A percentile compares a stretch with the other conserved stretches of the same genome.
phyloP scores from a whole-genome alignment of 2,797 vertebrate genomes.

The Thripadectes ignobilis region DNA sequence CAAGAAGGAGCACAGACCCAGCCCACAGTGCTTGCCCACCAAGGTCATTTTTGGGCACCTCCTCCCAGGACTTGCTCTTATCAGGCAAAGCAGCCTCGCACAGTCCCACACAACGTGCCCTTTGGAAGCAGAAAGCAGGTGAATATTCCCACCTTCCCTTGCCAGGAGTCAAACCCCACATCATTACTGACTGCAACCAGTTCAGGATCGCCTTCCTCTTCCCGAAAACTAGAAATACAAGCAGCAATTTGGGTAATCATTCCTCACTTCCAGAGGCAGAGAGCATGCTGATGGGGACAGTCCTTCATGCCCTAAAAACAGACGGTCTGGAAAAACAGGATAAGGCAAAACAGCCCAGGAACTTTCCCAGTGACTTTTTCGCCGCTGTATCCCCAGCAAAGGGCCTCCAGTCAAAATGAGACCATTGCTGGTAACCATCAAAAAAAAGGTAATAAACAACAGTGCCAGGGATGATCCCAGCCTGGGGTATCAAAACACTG shows the following conservation, averaged over 20 bases:
- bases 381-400: not conserved
- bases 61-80: not conserved
- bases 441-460: not conserved
- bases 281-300: not conserved
- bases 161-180: not conserved
- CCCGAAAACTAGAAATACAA: not conserved
- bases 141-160: not conserved
- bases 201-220: not conserved
- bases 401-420: not conserved
- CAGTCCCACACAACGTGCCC: not conserved
- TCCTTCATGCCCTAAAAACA: not conserved
- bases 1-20: not conserved
- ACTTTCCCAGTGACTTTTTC: not conserved
- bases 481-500: not conserved
- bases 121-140: not conserved
- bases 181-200: not conserved
- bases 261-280: not conserved
- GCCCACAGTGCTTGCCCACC: rapidly evolving
- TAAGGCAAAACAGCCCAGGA: not conserved
- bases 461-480: not conserved
- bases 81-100: not conserved
- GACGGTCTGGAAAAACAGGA: not conserved
- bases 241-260: not conserved
- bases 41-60: not conserved
- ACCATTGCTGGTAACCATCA: not conserved